Conservation (phyloP, 2,113 vertebrate species). For the Penelope pileata region DNA sequence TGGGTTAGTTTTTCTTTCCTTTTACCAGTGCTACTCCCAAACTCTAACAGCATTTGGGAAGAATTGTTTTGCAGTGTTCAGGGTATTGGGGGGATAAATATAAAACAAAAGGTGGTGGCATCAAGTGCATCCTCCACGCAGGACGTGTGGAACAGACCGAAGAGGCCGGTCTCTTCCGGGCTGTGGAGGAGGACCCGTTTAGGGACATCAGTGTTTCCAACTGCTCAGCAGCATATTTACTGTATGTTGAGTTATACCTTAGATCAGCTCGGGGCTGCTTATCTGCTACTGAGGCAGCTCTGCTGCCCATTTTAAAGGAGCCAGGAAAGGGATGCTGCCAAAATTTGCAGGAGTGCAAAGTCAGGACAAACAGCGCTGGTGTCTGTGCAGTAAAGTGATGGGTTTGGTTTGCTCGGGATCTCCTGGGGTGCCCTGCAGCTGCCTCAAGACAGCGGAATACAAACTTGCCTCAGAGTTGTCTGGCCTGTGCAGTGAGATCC, state of each 20-base stretch:
- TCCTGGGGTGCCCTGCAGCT: background rate
- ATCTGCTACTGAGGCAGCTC: background rate
- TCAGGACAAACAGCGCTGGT: background rate
- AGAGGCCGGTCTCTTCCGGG: background rate
- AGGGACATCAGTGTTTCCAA: background rate
- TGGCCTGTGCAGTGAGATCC: background rate
- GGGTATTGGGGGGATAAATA: background rate
- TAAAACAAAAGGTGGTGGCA: background rate
- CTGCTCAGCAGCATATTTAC: background rate
- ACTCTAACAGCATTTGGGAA: background rate
- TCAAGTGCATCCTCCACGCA: background rate
- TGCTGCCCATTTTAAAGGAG: background rate
- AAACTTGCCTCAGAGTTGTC: background rate
- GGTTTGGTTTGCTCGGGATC: background rate
- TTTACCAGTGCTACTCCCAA: background rate
- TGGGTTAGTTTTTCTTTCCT: background rate
- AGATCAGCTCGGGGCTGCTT: background rate
- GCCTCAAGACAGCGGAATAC: background rate
- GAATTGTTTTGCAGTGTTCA: background rate
- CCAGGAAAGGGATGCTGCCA: background rate
- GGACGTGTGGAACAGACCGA: background rate
- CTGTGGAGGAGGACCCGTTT: background rate
- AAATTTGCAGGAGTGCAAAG: background rate
- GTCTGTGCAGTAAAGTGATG: background rate
- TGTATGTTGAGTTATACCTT: background rate